A percentile compares a stretch with the other conserved stretches of the same genome.
phyloP scores from a whole-genome alignment of 1,140 invertebrate species.

The Drosophila pandora region DNA sequence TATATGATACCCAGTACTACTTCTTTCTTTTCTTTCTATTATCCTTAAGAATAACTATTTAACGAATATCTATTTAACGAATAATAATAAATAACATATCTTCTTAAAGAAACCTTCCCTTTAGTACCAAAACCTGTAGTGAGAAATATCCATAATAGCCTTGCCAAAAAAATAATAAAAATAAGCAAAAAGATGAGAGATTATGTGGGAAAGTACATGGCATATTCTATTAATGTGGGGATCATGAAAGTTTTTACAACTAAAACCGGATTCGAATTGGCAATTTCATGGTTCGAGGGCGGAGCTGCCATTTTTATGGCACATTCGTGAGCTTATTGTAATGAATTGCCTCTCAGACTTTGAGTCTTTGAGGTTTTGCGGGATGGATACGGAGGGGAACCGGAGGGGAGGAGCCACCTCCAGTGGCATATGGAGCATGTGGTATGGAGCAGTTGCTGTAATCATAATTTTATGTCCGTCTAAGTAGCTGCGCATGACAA shows the following conservation, averaged over 20 bases:
- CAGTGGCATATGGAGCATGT: conserved; percentile 44
- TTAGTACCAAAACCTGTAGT: conserved; percentile 5
- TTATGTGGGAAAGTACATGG: conserved; percentile 35
- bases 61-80: too few relatives aligned
- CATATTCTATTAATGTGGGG: conserved; percentile 50
- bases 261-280: conserved; percentile 75
- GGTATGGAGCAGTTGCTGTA: conserved; percentile 63
- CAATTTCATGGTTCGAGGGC: conserved; percentile 76
- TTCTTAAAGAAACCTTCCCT: neutral
- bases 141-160: conserved; percentile 30
- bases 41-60: too few relatives aligned
- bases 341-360: conserved; percentile 69
- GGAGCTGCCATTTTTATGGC: conserved; percentile 77
- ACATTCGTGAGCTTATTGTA: conserved; percentile 83
- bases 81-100: too few relatives aligned
- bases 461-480: conserved; percentile 81
- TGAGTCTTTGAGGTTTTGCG: neutral
- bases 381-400: too few relatives aligned
- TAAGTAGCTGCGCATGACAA: conserved; percentile 77
- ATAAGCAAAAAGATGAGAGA: conserved; percentile 24
- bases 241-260: conserved; percentile 68
- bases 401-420: too few relatives aligned
- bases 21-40: too few relatives aligned
- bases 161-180: neutral
- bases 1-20: too few relatives aligned